Percentiles rank a stretch among this genome's conserved stretches.
phyloP scores from a whole-genome alignment of 2,888 invertebrate genomes.

The Eristalinus aeneus region DNA sequence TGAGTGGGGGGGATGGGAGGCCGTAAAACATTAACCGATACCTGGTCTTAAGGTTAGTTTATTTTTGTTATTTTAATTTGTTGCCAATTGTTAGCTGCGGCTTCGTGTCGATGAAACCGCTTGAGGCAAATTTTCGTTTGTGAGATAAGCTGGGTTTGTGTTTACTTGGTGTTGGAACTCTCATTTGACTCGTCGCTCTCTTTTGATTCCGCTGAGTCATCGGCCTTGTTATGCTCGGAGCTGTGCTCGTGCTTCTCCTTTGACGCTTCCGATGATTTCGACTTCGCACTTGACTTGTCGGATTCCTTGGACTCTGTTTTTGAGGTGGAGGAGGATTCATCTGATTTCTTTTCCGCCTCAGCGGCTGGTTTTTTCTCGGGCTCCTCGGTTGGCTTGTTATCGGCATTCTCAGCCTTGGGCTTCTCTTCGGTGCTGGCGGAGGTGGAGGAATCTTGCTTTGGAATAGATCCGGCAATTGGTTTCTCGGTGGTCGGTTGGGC shows the following conservation, averaged over 20 bases:
- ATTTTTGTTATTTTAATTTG: neutral
- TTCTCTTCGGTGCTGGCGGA: conserved; percentile 72
- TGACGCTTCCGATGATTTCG: conserved; percentile 73
- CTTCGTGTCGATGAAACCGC: conserved; percentile 66
- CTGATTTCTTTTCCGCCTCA: conserved; percentile 75
- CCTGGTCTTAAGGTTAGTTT: neutral
- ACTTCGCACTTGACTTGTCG: conserved; percentile 73
- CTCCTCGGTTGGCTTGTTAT: conserved; percentile 60
- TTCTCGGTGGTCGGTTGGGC: conserved; percentile 43
- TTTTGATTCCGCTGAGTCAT: conserved; percentile 76
- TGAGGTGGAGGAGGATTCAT: conserved; percentile 57
- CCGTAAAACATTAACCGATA: neutral
- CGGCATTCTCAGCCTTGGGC: conserved; percentile 66
- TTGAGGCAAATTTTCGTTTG: conserved; percentile 14
- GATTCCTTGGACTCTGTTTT: conserved; percentile 65
- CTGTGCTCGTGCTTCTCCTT: conserved; percentile 70
- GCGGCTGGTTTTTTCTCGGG: conserved; percentile 72
- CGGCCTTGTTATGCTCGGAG: conserved; percentile 52
- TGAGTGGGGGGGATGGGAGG: neutral
- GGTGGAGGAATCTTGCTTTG: conserved; percentile 72
- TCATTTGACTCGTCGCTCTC: conserved; percentile 77
- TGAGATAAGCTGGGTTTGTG: neutral
- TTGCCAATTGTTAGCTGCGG: conserved; percentile 1
- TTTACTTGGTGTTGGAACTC: conserved; percentile 71
- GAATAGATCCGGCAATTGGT: conserved; percentile 6